Base-by-base conservation (phyloP, 2,797 vertebrate species). In the Diceros bicornis region DNA sequence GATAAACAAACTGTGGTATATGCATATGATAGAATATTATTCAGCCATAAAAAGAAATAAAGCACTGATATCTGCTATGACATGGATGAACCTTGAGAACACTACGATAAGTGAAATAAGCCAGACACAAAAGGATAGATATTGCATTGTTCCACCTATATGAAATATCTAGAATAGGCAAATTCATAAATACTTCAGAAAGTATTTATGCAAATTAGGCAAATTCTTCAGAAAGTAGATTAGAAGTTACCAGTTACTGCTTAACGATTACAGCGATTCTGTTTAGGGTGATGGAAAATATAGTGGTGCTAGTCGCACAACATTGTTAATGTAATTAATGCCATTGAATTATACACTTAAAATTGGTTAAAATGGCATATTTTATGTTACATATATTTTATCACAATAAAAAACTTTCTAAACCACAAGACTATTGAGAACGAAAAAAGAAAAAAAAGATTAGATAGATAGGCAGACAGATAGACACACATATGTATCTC, bases 11-110 rank as follows among this genome's bases (percentile, higher is more conserved):
- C 37, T 27, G 1, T 37, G 25, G 29, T 52, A 61, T 69, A 37
- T 23, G 34, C 17, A 25, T 37, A 71, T 14, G 68, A 82, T n/a
- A 69, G 62, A 97, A 64, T 77, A 59, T 59, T 95, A 29, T 59
- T 85, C 12, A 71, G 14, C 23, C 44, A 89, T 14, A 82, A 89
- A 77, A 50, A 85, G 14, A 91, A 93, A 91, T 72, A 79, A 92
- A 92, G 25, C 62, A 32, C 41, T 52, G 52, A 37, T 47, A 61
- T 47, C 57, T 72, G 66, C 27, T 71, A 62, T 32, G 41, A 81
- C 29, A n/a, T 14, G 50, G 44, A 64, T 62, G 23, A 89, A 83
- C 21, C 37, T 86, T 75, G 10, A 91, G 88, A 93, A 52, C 9
- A 52, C 27, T 71, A 82, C 52, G 47, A 11, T 71, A 55, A 64